phyloP scores from a whole-genome alignment of 2,888 invertebrate species.

The Volucella inflata region DNA sequence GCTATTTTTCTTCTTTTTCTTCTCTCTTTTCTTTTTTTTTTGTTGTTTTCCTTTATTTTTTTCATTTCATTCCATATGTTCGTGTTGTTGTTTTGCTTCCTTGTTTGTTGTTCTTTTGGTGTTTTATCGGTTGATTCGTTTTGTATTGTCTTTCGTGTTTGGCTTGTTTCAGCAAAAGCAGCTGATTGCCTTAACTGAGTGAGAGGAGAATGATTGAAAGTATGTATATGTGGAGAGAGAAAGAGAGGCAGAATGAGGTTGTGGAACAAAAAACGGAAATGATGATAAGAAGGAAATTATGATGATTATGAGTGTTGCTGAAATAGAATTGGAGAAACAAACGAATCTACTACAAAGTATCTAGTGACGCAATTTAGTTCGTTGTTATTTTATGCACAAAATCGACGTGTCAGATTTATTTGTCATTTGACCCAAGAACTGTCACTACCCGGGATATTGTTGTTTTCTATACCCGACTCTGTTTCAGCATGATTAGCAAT shows the following conservation, averaged over 20 bases:
- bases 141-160: conserved; percentile 41
- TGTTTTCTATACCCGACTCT: no score
- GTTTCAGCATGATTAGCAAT: no score
- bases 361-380: no score
- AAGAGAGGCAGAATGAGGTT: neutral
- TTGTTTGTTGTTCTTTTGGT: conserved; percentile 73
- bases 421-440: no score
- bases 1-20: neutral
- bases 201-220: conserved; percentile 11
- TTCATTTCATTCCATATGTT: conserved; percentile 43
- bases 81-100: conserved; percentile 66
- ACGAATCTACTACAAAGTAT: conserved; percentile 13
- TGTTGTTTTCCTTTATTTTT: conserved; percentile 12
- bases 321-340: neutral
- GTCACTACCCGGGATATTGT: no score
- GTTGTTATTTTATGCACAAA: no score
- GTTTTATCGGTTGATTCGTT: conserved; percentile 58
- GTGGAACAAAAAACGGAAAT: neutral
- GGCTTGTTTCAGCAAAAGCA: conserved; percentile 37
- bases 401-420: no score
- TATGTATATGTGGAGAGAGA: neutral
- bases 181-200: conserved; percentile 40
- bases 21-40: neutral
- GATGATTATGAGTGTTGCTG: conserved; percentile 27
- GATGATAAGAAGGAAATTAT: neutral